Percentiles rank a stretch among this genome's conserved stretches.
These are phyloP conservation scores for Taxidea taxus DNA, from an alignment of 2,113 vertebrate species.

Conservation along the genomic window DNA sequence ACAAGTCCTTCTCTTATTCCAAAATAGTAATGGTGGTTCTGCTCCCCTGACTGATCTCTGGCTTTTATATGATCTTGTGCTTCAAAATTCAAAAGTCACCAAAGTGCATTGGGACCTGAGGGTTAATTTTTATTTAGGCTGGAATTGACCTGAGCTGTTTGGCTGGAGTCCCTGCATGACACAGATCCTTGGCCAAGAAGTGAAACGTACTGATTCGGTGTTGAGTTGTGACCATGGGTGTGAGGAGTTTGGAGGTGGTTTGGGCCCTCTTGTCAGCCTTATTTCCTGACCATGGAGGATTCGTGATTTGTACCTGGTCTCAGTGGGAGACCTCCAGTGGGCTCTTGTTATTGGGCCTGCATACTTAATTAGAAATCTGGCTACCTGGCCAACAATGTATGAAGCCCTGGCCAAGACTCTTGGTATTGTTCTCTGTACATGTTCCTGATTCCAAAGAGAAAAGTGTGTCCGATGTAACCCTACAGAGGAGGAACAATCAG, in stretches of 20 bases:
- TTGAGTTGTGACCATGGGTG: background rate
- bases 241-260: background rate
- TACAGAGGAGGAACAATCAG: too few species aligned
- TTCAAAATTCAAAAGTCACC: background rate
- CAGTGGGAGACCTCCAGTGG: background rate
- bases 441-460: background rate
- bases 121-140: background rate
- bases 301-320: background rate
- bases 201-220: background rate
- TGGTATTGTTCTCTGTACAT: background rate
- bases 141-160: background rate
- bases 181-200: background rate
- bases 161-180: too few species aligned
- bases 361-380: background rate
- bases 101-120: background rate
- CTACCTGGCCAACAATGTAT: background rate
- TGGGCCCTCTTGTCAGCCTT: background rate
- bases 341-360: background rate
- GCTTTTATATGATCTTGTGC: background rate
- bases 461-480: accelerated
- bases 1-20: background rate
- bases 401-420: background rate
- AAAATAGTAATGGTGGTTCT: background rate
- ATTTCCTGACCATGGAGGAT: too few species aligned
- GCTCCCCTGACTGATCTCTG: background rate